Base-by-base conservation (phyloP, 2,888 invertebrate genomes). In the Dynastes grantii region DNA sequence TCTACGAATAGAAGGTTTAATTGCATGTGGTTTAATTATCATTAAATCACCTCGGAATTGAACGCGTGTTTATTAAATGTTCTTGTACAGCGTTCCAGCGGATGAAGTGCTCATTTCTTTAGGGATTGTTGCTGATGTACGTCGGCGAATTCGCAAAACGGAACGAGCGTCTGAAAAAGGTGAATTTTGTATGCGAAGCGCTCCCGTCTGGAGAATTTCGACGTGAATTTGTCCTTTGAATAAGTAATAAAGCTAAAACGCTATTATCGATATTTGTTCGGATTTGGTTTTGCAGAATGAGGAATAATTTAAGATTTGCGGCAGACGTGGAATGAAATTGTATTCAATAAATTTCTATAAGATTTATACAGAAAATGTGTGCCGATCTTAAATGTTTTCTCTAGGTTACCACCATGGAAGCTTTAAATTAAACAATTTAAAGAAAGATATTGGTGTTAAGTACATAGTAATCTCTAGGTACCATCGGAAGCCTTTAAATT, bases 11-110 rank as follows among this genome's bases (percentile, higher is more conserved):
- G 58, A 71, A 55, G 55, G 16, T 61, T 75, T 75, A 75, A 75
- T 75, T 75, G 73, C 73, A 75, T 75, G 73, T 49, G 73, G 73
- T 75, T 58, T 75, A 75, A 75, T 75, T 75, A 61, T 61, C 73
- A 61, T 75, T 61, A 61, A 75, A 63, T 75, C 73, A 75, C 63
- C 73, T 75, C 73, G 61, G 45, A 75, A 75, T 61, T 75, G 73
- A 73, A 61, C 45, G 73, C 73, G 73, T 40, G 61, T 75, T 75
- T 75, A 75, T 61, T 75, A 75, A 75, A 75, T 22, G 61, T 75
- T 75, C 73, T 61, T 75, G 73, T 75, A 63, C 16, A 58, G 16
- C 73, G 45, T 45, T 61, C 45, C 45, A 29, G 45, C 73, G 61
- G 61, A 40, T 75, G 73, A 45, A 75, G 73, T 75, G 73, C 61